phyloP scores from a whole-genome alignment of 1,140 invertebrate species.

The Copidosoma floridanum region DNA sequence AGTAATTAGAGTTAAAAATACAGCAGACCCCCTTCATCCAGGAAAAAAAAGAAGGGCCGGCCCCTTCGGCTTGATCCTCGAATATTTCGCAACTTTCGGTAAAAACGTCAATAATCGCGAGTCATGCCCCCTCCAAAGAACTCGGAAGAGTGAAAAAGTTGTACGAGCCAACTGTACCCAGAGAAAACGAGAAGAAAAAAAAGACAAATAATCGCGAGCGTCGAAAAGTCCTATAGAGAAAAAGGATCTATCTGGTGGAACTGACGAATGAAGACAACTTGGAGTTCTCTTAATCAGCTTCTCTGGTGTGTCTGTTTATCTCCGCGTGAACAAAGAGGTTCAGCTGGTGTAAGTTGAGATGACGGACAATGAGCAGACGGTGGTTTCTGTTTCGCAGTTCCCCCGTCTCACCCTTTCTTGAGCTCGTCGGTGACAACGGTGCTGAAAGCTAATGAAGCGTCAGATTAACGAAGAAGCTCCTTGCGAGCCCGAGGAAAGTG shows the following conservation, averaged over 20 bases:
- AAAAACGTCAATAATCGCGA: constrained; percentile 17
- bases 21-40: too few relatives aligned
- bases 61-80: background rate
- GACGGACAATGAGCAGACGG: background rate
- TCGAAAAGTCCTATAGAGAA: constrained; percentile 20
- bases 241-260: constrained; percentile 44
- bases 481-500: too few relatives aligned
- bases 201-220: constrained; percentile 22
- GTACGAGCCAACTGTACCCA: constrained; percentile 15
- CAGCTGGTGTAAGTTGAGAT: too few relatives aligned
- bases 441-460: constrained; percentile 4
- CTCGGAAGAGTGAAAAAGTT: constrained; percentile 9
- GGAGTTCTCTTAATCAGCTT: too few relatives aligned
- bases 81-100: constrained; percentile 2
- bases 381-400: background rate
- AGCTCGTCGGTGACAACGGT: background rate
- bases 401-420: background rate
- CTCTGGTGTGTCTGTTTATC: too few relatives aligned
- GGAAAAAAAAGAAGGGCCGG: too few relatives aligned
- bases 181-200: constrained; percentile 13
- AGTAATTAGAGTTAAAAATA: too few relatives aligned
- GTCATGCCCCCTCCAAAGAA: background rate
- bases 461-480: constrained; percentile 23
- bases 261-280: constrained; percentile 43
- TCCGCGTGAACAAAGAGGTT: too few relatives aligned